Base-by-base conservation (phyloP, 2,113 vertebrate species). In the Cichladusa arquata region DNA sequence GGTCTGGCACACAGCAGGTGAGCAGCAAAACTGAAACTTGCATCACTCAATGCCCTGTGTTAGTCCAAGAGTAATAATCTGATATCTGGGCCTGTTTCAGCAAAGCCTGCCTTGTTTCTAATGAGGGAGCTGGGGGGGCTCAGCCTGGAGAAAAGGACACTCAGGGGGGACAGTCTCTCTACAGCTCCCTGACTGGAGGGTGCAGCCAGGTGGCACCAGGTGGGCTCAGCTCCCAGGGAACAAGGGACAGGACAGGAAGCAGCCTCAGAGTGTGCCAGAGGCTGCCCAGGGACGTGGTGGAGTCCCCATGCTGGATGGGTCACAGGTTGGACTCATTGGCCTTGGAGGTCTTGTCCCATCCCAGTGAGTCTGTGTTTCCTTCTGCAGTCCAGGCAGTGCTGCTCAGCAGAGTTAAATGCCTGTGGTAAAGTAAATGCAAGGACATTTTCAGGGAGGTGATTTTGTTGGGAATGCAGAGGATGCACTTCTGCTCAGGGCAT, bases 1-100 rank as follows among this genome's bases (percentile, higher is more conserved):
- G 66, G 10, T 11, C 4, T 20, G 20, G 3, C 28, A 10, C 50
- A 3, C 50, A 19, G 42, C 64, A 19, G 33, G 11, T 13, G 58
- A 64, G 29, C 69, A 10, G 65, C 47, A 47, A 9, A 34, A 47
- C 3, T 2, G 33, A n/a, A 34, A 3, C 25, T 36, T 14, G 28
- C 3, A 0, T 24, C 31, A 4, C 48, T 65, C 16, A 0, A 1
- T 48, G 38, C 12, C 64, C 19, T 5, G 5, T 5, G 14, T 34
- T 38, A 12, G 24, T 47, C 38, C 28, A 19, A 9, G 20, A 64
- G 4, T 0, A 19, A 40, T 3, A 5, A 51, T 34, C 18, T 38
- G 5, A 0, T 11, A 8, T 13, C 18, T 40, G 40, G 18, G 45
- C 42, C n/a, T 8, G 5, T 44, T 85, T 29, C 19, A 36, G 76